Conservation (phyloP, 2,113 vertebrate genomes). For the Pontoporia blainvillei region DNA sequence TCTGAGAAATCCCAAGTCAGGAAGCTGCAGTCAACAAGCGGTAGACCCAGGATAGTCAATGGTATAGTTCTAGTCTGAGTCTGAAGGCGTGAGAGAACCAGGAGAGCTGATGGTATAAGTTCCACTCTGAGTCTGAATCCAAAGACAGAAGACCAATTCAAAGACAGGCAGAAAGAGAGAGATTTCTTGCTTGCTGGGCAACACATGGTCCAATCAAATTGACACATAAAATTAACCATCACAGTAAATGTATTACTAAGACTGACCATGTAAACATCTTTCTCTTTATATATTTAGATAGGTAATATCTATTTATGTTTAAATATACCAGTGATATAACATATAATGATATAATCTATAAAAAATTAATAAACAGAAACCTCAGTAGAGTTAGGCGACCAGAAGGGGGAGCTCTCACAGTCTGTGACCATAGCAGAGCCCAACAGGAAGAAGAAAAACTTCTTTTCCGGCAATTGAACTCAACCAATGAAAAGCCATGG, state of each 20-base stretch:
- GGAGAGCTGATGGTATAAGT: too few relatives aligned
- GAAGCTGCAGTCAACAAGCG: too few relatives aligned
- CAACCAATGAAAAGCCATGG: background rate
- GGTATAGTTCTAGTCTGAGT: too few relatives aligned
- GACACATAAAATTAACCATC: background rate
- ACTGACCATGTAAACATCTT: background rate
- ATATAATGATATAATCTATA: background rate
- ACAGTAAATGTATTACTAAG: background rate
- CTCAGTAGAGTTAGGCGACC: background rate
- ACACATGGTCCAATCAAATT: background rate
- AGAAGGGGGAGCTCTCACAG: background rate
- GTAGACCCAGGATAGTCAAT: too few relatives aligned
- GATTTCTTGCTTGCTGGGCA: background rate
- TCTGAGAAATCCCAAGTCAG: too few relatives aligned
- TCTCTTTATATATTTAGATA: background rate
- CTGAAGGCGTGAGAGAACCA: too few relatives aligned
- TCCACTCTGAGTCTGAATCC: too few relatives aligned
- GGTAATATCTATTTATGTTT: background rate
- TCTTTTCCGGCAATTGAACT: background rate
- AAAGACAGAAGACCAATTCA: too few relatives aligned
- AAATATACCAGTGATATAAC: background rate
- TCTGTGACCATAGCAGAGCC: background rate
- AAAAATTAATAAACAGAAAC: background rate
- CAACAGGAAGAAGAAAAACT: background rate
- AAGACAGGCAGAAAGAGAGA: too few relatives aligned